A percentile compares a stretch with the other conserved stretches of the same genome.
Conservation (phyloP, 2,113 vertebrate genomes). For the Recurvirostra avosetta region DNA sequence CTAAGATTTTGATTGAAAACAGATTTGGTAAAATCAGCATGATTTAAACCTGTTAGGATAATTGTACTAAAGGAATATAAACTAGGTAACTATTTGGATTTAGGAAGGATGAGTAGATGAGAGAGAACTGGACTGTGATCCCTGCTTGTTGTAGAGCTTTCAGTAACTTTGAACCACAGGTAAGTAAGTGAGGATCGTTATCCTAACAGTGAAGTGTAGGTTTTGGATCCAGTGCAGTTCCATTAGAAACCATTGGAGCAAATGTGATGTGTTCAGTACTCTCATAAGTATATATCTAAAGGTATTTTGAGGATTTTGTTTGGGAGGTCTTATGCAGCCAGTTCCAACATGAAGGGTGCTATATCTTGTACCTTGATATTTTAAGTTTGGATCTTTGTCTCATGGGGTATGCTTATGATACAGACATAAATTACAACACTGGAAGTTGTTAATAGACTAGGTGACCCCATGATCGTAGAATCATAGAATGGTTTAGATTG, state of each 20-base stretch:
- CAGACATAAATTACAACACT: not conserved
- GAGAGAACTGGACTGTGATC: not conserved
- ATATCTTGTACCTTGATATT: not conserved
- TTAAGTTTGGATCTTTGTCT: not conserved
- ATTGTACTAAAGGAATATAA: not conserved
- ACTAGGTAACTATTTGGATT: not conserved
- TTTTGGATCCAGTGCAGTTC: not conserved
- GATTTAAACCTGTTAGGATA: not conserved
- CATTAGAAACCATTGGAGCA: not conserved
- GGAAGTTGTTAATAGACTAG: not conserved
- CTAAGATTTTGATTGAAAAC: not conserved
- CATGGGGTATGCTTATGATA: not conserved
- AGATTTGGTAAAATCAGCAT: not conserved
- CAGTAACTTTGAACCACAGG: not conserved
- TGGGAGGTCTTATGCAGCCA: not conserved
- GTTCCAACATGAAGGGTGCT: not conserved
- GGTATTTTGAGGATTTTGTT: not conserved
- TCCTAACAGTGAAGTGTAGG: not conserved
- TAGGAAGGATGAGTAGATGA: not conserved
- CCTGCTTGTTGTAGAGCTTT: not conserved
- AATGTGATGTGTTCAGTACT: not conserved
- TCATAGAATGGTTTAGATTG: too few species aligned
- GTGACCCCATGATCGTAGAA: not conserved
- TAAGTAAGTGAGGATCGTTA: not conserved
- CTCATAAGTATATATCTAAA: not conserved